Percentiles rank a stretch among this genome's conserved stretches.
Conservation (phyloP, 2,113 vertebrate species). For the Lampris incognitus region DNA sequence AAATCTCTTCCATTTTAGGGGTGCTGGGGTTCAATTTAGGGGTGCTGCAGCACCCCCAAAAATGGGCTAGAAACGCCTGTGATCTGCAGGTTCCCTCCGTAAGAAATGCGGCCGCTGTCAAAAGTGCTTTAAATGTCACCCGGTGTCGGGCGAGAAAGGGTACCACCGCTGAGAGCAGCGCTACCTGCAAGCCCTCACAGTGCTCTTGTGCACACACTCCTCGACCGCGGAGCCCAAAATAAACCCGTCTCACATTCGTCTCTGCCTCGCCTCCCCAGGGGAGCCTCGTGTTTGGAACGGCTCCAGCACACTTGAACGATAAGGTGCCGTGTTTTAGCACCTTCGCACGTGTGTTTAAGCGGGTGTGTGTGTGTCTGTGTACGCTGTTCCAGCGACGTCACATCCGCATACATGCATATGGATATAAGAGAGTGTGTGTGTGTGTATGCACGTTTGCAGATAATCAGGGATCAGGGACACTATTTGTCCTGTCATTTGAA, state of each 20-base stretch:
- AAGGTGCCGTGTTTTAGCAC: conserved; percentile 17
- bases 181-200: conserved; percentile 33
- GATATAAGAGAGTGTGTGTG: background rate
- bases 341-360: background rate
- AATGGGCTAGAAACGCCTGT: background rate
- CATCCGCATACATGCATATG: background rate
- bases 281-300: conserved; percentile 11
- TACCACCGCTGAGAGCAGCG: conserved; percentile 39
- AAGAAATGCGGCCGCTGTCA: conserved; percentile 56
- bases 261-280: conserved; percentile 40
- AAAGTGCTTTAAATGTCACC: conserved; percentile 61
- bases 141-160: conserved; percentile 44
- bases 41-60: conserved; percentile 1
- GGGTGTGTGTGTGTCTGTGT: background rate
- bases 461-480: too few species aligned
- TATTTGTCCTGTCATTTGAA: too few species aligned
- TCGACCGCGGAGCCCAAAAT: conserved; percentile 38
- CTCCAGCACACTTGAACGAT: conserved; percentile 31
- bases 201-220: conserved; percentile 17
- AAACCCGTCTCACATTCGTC: conserved; percentile 49
- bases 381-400: background rate
- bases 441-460: background rate
- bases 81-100: conserved; percentile 23
- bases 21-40: too few species aligned
- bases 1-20: too few species aligned